Evolutionary conservation across 2,797 vertebrate genomes (phyloP), one percentile per base, ranked within the genome.

Genomic region (Urosaurus nigricauda): DNA sequence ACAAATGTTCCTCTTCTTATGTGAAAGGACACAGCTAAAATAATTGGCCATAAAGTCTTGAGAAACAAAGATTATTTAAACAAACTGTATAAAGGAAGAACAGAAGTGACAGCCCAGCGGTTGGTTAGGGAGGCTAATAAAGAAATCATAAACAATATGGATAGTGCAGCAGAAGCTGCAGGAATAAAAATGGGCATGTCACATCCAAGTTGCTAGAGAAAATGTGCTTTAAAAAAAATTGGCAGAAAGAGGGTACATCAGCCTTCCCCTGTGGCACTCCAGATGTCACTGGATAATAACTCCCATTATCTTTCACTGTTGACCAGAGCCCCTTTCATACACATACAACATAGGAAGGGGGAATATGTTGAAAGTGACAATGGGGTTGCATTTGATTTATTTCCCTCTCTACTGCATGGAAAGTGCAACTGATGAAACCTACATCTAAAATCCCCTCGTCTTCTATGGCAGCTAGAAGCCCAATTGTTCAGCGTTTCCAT

Each of bases 1-100:
- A 63, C 11, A 71, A 74, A 35, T 35, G 37, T 68, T 26, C 29
- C 19, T 85, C n/a, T 6, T 40, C 56, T 89, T 63, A 74, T 75
- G 56, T 1, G 26, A 74, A 60, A 87, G 47, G 63, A 32, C 13
- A n/a, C 70, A 83, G 47, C 60, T 86, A 83, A 90, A 87, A 60
- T 88, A 90, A 88, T 85, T 84, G 3, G 56, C 78, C 35, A 53
- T 40, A 90, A 89, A 58, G 90, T 60, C 21, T 79, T 79, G 12
- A 65, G 32, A 79, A 60, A 78, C 1, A 9, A 91, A 78, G 5
- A 81, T 43, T 89, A 86, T 17, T 86, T 53, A 90, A 1, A 83
- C 40, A 89, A 65, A 5, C 40, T 89, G 0, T 74, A 53, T 88
- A 84, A 93, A 93, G 89, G 1, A 74, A 16, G 12, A 87, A 14